Evolutionary conservation across 1,140 invertebrate species (phyloP), one percentile per base, ranked within the genome.

Genomic region (Chironomus striatipennis): DNA sequence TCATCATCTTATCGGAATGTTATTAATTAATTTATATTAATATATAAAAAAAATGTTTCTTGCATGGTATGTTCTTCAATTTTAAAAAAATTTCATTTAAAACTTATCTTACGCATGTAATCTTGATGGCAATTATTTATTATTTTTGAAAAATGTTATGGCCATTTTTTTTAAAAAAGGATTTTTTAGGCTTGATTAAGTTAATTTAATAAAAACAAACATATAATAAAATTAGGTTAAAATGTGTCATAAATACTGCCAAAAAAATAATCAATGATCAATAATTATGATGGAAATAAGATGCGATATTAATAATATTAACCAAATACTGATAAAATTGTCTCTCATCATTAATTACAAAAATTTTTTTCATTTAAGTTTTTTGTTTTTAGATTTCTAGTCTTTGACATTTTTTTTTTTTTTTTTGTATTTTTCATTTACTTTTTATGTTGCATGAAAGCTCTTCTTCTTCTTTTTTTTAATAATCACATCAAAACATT

Each of bases 401-500:
- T 57, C 47, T 57, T 57, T 57, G 47, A 57, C 47, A 57, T n/a
- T n/a, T 57, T 57, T n/a, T n/a, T 57, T 47, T 12, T 47, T 57
- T 57, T 47, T 57, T 57, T 57, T 57, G 47, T 57, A 57, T n/a
- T 57, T 57, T 57, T 57, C 7, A 5, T 15, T 57, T 57, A 15
- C 12, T 57, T 57, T 57, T 12, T 57, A n/a, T 57, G 47, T 57
- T 57, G 47, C 47, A 57, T 57, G 47, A 57, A 57, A 57, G 47
- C 47, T 57, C 47, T 57, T 57, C 12, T 57, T 15, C 47, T n/a
- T 57, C 47, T 57, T 57, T 34, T 34, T 34, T 34, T 34, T 34
- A n/a, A 34, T 57, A 20, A 70, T 70, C 17, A 70, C 17, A 70
- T 70, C 65, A 18, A 70, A 70, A 70, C 65, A 70, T 70, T 70